phyloP scores from a whole-genome alignment of 2,113 vertebrate genomes.

The Scophthalmus maximus region DNA sequence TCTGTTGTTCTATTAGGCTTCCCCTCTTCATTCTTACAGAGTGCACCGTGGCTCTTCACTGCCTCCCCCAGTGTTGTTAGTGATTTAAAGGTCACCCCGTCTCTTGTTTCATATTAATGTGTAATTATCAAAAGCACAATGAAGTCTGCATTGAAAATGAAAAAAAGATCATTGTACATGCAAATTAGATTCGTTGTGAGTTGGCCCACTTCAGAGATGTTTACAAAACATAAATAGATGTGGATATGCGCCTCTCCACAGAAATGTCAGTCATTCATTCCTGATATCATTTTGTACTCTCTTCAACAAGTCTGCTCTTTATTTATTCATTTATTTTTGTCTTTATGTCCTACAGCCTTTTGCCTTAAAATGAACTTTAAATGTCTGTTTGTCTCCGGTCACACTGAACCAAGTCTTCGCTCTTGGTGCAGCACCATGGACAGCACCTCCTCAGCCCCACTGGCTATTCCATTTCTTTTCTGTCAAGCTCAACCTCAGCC shows the following conservation, averaged over 20 bases:
- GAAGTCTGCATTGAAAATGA: not conserved
- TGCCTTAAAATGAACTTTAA: too few relatives aligned
- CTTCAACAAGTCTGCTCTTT: too few relatives aligned
- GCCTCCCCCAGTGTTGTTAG: conserved; percentile 23
- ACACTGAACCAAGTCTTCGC: not conserved
- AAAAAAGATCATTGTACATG: conserved; percentile 3
- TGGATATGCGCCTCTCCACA: too few relatives aligned
- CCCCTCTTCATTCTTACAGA: conserved; percentile 16
- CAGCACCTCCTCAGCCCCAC: conserved; percentile 34
- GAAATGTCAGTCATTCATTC: too few relatives aligned
- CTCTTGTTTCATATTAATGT: conserved; percentile 3
- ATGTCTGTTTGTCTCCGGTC: too few relatives aligned
- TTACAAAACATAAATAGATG: conserved; percentile 3
- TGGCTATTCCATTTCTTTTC: not conserved
- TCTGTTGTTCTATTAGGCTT: conserved; percentile 20
- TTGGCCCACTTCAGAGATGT: not conserved
- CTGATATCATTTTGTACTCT: too few relatives aligned
- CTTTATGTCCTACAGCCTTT: too few relatives aligned
- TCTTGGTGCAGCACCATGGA: conserved; percentile 61
- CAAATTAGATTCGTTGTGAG: conserved; percentile 2
- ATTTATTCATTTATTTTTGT: too few relatives aligned
- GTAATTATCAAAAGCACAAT: conserved; percentile 15
- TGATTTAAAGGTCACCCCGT: conserved; percentile 40
- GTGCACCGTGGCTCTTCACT: conserved; percentile 25
- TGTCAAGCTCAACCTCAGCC: not conserved